These are phyloP conservation scores for Cherax destructor DNA, from an alignment of 1,140 invertebrate genomes.

Conservation along the genomic window DNA sequence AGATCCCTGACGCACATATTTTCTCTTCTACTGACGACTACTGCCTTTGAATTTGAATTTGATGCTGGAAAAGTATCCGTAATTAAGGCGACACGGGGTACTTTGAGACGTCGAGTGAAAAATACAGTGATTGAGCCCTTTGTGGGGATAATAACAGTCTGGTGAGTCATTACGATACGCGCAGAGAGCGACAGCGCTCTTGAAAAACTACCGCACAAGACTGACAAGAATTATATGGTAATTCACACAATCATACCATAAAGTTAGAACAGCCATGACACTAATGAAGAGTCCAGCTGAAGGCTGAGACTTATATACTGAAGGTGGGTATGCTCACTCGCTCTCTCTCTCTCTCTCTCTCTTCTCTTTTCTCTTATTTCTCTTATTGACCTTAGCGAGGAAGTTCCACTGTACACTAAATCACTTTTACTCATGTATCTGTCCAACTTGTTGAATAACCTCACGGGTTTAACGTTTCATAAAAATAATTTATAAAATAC, in stretches of 20 bases:
- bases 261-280: constrained; percentile 18
- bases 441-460: too few relatives aligned
- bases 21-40: background rate
- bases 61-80: constrained; percentile 8
- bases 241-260: constrained; percentile 43
- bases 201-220: constrained; percentile 2
- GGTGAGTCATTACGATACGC: constrained; percentile 20
- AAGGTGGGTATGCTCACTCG: background rate
- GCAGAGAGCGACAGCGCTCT: background rate
- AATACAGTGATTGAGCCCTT: constrained; percentile 31
- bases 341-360: background rate
- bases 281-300: constrained; percentile 25
- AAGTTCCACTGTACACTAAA: too few relatives aligned
- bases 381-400: too few relatives aligned
- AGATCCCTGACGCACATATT: background rate
- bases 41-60: constrained; percentile 19
- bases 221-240: constrained; percentile 47
- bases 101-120: constrained; percentile 19
- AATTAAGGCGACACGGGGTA: constrained; percentile 36
- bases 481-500: too few relatives aligned
- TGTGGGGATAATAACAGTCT: constrained; percentile 29
- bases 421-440: too few relatives aligned
- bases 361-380: background rate
- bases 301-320: constrained; percentile 22
- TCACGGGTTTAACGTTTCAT: too few relatives aligned